phyloP scores from a whole-genome alignment of 2,797 vertebrate genomes.

The Poeciliopsis turneri region DNA sequence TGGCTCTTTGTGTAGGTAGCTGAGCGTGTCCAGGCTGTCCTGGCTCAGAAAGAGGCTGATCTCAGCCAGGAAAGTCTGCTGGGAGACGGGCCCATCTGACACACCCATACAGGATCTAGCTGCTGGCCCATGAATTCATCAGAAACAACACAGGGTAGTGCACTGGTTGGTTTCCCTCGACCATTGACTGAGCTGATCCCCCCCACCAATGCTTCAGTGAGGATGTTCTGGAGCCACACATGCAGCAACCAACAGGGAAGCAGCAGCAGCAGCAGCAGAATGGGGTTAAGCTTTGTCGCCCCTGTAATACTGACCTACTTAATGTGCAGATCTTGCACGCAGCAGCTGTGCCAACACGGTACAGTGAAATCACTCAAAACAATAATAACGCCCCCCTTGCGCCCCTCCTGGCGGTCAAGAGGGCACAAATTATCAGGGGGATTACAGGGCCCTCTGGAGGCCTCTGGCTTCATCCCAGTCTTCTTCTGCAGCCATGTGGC shows the following conservation, averaged over 20 bases:
- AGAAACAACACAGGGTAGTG: conserved; percentile 16
- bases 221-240: conserved; percentile 28
- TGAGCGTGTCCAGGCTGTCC: conserved; percentile 13
- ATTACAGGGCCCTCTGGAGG: conserved; percentile 39
- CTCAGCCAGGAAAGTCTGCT: not conserved
- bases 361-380: conserved; percentile 70
- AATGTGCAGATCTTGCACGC: conserved; percentile 61
- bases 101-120: conserved; percentile 4
- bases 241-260: conserved; percentile 27
- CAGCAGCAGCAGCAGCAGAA: conserved; percentile 46
- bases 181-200: conserved; percentile 7
- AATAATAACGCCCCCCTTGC: conserved; percentile 66
- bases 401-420: conserved; percentile 23
- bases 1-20: conserved; percentile 9
- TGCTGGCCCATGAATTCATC: conserved; percentile 1
- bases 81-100: not conserved
- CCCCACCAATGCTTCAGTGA: not conserved
- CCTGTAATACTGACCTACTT: conserved; percentile 83
- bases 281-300: conserved; percentile 66
- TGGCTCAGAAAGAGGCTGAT: conserved; percentile 6
- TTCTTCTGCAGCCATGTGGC: not conserved
- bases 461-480: conserved; percentile 13
- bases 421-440: conserved; percentile 37
- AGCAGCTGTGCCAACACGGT: conserved; percentile 35
- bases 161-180: conserved; percentile 22